Conservation (phyloP, 2,797 vertebrate species). For the Catostomus latipinnis region DNA sequence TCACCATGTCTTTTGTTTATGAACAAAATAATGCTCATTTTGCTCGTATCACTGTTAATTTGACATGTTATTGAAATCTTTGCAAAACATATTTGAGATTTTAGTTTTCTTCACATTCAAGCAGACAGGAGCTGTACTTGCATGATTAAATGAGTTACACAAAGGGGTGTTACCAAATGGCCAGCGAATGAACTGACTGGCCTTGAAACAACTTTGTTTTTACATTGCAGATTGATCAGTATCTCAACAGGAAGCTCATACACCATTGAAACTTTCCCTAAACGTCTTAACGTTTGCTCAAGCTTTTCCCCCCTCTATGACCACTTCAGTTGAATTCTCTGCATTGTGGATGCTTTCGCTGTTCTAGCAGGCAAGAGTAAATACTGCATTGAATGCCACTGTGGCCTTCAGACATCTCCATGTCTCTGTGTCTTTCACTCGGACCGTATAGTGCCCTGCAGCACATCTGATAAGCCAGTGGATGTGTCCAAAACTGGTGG, state of each 20-base stretch:
- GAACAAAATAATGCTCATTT: too few species aligned
- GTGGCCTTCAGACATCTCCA: background rate
- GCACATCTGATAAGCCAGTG: conserved; percentile 53
- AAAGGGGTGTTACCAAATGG: too few species aligned
- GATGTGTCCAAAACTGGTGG: conserved; percentile 41
- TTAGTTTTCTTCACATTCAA: too few species aligned
- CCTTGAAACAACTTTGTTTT: background rate
- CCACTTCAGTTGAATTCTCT: background rate
- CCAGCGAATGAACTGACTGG: too few species aligned
- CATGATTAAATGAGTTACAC: too few species aligned
- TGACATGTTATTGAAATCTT: too few species aligned
- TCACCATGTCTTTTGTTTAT: too few species aligned
- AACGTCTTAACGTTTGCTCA: background rate
- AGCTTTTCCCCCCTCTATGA: background rate
- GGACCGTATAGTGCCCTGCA: conserved; percentile 57
- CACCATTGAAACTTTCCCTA: background rate
- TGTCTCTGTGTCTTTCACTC: background rate
- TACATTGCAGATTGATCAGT: background rate
- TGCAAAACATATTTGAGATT: too few species aligned
- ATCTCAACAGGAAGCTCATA: background rate
- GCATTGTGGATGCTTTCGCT: background rate
- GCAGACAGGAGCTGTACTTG: too few species aligned
- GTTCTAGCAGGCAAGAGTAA: conserved; percentile 7
- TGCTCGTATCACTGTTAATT: too few species aligned
- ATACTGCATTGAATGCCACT: background rate